Base-by-base conservation (phyloP, 35 echinoderm and acorn worm genomes). In the Acanthaster planci region DNA sequence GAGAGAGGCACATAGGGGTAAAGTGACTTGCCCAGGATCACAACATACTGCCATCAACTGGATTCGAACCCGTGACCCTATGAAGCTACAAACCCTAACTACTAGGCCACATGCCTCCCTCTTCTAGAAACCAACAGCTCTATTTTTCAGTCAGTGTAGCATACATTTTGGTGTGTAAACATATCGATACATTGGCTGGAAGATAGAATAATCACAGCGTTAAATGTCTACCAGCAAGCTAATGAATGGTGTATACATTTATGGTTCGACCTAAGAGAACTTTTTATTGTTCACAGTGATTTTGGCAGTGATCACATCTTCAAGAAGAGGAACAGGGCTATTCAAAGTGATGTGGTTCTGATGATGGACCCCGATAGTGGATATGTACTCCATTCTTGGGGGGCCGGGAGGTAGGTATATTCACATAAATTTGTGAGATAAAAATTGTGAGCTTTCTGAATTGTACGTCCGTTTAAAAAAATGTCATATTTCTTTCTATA, bases 361-460 rank as follows among this genome's bases (percentile, higher is more conserved):
- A 89, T 84, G 38, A 80, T 95, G 34, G 93, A 95, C 18, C 88
- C 93, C 5, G 56, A 64, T 39, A 91, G 42, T 27, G 93, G 93
- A 18, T 79, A 64, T 31, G 85, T 95, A 38, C 7, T 91, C 1
- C 60, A 84, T 40, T 85, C 93, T 19, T 95, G 93, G 88, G 93
- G 93, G 67, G 84, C 81, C 36, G 80, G 84, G 35, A 80, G 84
- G 93, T 95, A 85, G 87, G 78, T n/a, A 59, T 12, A 47, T 12
- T 47, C 42, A 47, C 42, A 47, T 6, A 47, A 12, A 12, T 6
- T 47, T 53, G 53, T 82, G 23, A 12, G 10, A 0, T 56, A 21
- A 27, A 23, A 82, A 2, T 29, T 6, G 12, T 79, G 39, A 37
- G 38, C 19, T 9, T 79, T 34, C 39, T 18, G 12, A 10, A 21